Conservation (phyloP, 2,113 vertebrate genomes). For the Salminus brasiliensis region DNA sequence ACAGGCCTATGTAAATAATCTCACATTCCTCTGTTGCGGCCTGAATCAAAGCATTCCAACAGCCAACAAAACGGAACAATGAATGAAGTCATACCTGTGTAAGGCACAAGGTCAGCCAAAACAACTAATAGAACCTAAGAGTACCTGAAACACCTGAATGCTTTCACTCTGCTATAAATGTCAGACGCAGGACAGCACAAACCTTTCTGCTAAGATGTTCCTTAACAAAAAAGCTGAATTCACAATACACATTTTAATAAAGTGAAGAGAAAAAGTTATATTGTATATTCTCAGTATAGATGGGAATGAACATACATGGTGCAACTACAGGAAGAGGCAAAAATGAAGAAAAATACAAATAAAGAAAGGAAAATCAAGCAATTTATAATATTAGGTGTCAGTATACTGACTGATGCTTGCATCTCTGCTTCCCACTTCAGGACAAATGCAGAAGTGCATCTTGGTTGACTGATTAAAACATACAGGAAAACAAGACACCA, state of each 20-base stretch:
- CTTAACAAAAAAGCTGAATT: background rate
- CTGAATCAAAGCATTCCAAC: constrained; percentile 71
- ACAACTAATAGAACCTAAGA: constrained; percentile 40
- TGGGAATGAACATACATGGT: too few relatives aligned
- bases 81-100: constrained; percentile 72
- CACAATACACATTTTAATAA: background rate
- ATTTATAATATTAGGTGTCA: constrained; percentile 1
- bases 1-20: constrained; percentile 38
- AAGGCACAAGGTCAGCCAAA: constrained; percentile 65
- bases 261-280: background rate
- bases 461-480: background rate
- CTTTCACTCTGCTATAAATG: background rate
- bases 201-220: background rate
- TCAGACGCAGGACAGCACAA: background rate
- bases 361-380: background rate
- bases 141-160: background rate
- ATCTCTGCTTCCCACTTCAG: constrained; percentile 40
- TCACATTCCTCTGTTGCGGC: constrained; percentile 66
- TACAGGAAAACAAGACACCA: background rate
- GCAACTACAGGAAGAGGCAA: too few relatives aligned
- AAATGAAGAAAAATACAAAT: background rate
- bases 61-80: constrained; percentile 56
- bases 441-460: background rate
- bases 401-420: background rate
- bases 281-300: too few relatives aligned